Percentiles rank a stretch among this genome's conserved stretches.
These are phyloP conservation scores for Patella depressa DNA, from an alignment of 2,888 invertebrate species.

Conservation along the genomic window DNA sequence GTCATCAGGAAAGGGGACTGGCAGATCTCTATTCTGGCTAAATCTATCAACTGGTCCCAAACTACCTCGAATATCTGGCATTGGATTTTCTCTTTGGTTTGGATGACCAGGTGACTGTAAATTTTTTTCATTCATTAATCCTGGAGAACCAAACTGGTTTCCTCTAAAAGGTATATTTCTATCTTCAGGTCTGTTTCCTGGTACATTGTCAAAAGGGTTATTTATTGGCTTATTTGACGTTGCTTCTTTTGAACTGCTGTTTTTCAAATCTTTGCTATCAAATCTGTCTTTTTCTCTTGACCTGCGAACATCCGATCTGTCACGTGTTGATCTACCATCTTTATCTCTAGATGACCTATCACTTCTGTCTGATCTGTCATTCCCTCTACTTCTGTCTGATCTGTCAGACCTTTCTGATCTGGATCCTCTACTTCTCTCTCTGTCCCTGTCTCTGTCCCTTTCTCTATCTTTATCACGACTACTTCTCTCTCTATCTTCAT, in stretches of 20 bases:
- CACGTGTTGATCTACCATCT: constrained; percentile 21
- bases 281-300: constrained; percentile 12
- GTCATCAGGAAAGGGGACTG: no score
- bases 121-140: no score
- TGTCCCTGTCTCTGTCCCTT: constrained; percentile 58
- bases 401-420: constrained; percentile 31
- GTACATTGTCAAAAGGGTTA: constrained; percentile 14
- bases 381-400: constrained; percentile 32
- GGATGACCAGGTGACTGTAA: no score
- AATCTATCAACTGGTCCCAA: no score
- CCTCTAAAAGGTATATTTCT: not conserved
- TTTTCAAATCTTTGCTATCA: constrained; percentile 5
- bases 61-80: no score
- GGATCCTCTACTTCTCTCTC: constrained; percentile 26
- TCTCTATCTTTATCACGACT: constrained; percentile 34
- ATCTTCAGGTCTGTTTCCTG: constrained; percentile 15
- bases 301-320: constrained; percentile 19
- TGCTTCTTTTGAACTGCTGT: constrained; percentile 9
- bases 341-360: constrained; percentile 38
- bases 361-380: constrained; percentile 34
- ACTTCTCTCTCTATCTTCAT: constrained; percentile 33
- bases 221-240: not conserved
- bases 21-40: no score
- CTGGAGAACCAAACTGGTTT: no score
- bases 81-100: no score